These are phyloP conservation scores for Salvelinus namaycush DNA, from an alignment of 2,113 vertebrate genomes.

Conservation along the genomic window DNA sequence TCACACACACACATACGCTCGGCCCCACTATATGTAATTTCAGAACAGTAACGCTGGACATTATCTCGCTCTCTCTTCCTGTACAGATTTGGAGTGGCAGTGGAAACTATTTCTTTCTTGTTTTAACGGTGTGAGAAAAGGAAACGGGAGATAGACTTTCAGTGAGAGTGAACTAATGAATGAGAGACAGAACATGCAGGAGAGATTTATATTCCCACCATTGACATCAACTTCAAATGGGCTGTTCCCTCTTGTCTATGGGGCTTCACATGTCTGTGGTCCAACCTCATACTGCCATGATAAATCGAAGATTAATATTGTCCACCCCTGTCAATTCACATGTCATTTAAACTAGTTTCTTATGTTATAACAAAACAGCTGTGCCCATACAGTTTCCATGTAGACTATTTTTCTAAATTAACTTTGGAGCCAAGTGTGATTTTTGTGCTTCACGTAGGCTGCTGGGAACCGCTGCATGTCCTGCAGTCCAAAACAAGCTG, in stretches of 20 bases:
- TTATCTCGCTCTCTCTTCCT: slow-evolving; percentile 56
- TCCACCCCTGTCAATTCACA: slow-evolving; percentile 4
- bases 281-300: slow-evolving; percentile 1
- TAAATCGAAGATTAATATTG: slow-evolving; percentile 32
- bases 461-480: slow-evolving; percentile 42
- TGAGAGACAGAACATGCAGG: slow-evolving; percentile 19
- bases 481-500: slow-evolving; percentile 45
- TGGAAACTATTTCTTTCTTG: slow-evolving; percentile 57
- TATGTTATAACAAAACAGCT: slow-evolving; percentile 37
- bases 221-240: slow-evolving; percentile 46
- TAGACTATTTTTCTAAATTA: slow-evolving; percentile 18
- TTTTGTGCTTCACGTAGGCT: slow-evolving; percentile 30
- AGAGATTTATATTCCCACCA: slow-evolving; percentile 62
- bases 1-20: not conserved
- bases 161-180: slow-evolving; percentile 53
- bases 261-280: slow-evolving; percentile 36
- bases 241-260: slow-evolving; percentile 29
- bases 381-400: slow-evolving; percentile 20
- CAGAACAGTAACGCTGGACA: slow-evolving; percentile 23
- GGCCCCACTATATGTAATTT: slow-evolving; percentile 17
- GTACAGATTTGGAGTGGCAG: slow-evolving; percentile 57
- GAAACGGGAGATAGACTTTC: slow-evolving; percentile 47
- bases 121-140: slow-evolving; percentile 54
- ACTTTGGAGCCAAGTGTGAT: slow-evolving; percentile 22
- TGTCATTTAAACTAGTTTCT: slow-evolving; percentile 17